A percentile compares a stretch with the other conserved stretches of the same genome.
These are phyloP conservation scores for Drosophila biarmipes DNA, from an alignment of 1,140 invertebrate genomes.

Conservation along the genomic window DNA sequence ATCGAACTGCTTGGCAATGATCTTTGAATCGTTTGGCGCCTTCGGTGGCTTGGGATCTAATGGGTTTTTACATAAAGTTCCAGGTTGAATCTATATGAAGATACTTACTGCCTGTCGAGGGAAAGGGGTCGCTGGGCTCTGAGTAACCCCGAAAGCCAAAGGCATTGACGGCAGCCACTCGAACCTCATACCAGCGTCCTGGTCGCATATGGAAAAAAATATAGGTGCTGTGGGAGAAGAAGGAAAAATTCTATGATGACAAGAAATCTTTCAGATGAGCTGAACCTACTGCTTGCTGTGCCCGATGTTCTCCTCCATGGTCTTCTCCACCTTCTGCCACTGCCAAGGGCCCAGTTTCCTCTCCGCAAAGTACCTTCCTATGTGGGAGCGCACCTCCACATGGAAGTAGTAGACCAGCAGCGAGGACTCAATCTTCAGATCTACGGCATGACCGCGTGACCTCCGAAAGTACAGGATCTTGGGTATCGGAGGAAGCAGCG, in stretches of 20 bases:
- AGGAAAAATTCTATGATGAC: background rate
- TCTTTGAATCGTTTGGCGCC: constrained; percentile 87
- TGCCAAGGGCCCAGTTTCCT: constrained; percentile 86
- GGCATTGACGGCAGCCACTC: constrained; percentile 89
- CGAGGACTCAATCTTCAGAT: constrained; percentile 75
- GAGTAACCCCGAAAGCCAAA: constrained; percentile 90
- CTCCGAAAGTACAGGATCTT: constrained; percentile 66
- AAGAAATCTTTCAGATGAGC: background rate
- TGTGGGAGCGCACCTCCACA: constrained; percentile 86
- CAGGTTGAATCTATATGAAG: background rate
- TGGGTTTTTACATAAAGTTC: background rate
- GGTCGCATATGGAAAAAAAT: constrained; percentile 87
- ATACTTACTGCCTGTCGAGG: constrained; percentile 85
- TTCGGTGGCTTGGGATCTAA: constrained; percentile 88
- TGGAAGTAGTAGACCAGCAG: constrained; percentile 71
- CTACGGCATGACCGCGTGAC: constrained; percentile 74
- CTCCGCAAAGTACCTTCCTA: constrained; percentile 85
- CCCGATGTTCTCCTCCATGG: constrained; percentile 61
- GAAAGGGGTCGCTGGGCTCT: constrained; percentile 87
- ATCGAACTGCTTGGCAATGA: constrained; percentile 86
- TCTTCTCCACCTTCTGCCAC: constrained; percentile 81
- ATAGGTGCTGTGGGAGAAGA: constrained; percentile 76
- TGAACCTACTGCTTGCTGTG: constrained; percentile 61
- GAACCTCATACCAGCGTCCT: constrained; percentile 91
- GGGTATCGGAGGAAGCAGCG: constrained; percentile 70